Base-by-base conservation (phyloP, 1,140 invertebrate species). In the Megathymus violae region DNA sequence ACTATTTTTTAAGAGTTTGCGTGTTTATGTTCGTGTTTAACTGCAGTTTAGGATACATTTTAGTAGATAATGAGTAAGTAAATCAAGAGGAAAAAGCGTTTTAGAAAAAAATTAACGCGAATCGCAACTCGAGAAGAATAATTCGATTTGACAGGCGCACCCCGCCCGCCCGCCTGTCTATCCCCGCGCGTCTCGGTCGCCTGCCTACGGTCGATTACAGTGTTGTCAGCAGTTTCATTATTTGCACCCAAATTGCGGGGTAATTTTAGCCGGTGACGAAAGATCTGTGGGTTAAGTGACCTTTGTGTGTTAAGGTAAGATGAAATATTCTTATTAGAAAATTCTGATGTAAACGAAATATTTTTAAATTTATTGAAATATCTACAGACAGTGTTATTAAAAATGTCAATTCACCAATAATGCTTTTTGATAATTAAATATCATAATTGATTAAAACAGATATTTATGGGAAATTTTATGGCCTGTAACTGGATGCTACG, bases 91-190 rank as follows among this genome's bases (percentile, higher is more conserved):
- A 82, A 82, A 83, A 80, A 75, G 78, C 78, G 80, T 85, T 79
- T 31, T 81, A 36, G 71, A 71, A 46, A 65, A 62, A 82, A 88
- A 86, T 80, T 71, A 83, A 80, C 60, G 74, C 72, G 71, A 76
- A 78, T 74, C 67, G 76, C 74, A 82, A 77, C 73, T 76, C 62
- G 64, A 74, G 64, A 58, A 47, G 51, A 54, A 50, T 86, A 81
- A 85, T 86, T 80, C 80, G 72, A 80, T 86, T 86, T 89, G 86
- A 89, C 86, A 89, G 79, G 71, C 67, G 58, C 68, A 67, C 76
- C 69, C 56, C 68, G 63, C 71, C 58, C 73, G 65, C 73, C 72
- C 76, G 71, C 48, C 76, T 68, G 69, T 7, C 27, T 31, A 7
- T 67, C 66, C 76, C 61, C 71, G 63, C 74, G 58, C 60, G 68